phyloP scores from a whole-genome alignment of 53 echinoderm and acorn worm genomes.

The Echinometra lucunter region DNA sequence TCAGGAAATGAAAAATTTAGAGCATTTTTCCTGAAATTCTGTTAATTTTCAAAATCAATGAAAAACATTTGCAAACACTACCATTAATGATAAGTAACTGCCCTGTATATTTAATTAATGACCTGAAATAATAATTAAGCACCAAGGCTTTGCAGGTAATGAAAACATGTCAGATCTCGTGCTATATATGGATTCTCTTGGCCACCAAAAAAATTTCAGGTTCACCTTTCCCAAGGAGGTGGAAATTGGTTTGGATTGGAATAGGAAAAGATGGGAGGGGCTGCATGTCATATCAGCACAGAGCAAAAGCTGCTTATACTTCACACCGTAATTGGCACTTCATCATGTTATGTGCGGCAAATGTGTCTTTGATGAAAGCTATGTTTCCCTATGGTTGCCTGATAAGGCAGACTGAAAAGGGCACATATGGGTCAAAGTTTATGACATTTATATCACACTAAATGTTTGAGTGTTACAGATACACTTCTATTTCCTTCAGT shows the following conservation, averaged over 20 bases:
- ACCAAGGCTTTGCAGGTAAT: neutral
- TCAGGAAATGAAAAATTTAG: neutral
- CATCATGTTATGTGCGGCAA: constrained; percentile 13
- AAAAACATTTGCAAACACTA: neutral
- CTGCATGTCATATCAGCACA: constrained; percentile 30
- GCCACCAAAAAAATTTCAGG: neutral
- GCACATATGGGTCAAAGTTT: neutral
- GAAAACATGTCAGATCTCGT: neutral
- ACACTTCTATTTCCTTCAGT: neutral
- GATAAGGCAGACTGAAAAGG: constrained; percentile 29
- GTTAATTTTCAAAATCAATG: neutral
- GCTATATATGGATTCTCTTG: neutral
- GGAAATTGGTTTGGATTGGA: constrained; percentile 50
- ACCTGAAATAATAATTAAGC: neutral
- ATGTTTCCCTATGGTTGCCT: constrained; percentile 37
- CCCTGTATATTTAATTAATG: constrained; percentile 1
- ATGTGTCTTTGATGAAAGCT: constrained; percentile 26
- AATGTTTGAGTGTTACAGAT: neutral
- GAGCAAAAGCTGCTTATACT: constrained; percentile 13
- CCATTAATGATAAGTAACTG: neutral
- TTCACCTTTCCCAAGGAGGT: constrained; percentile 37
- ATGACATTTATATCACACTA: neutral
- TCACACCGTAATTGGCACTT: constrained; percentile 19
- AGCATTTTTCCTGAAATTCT: neutral
- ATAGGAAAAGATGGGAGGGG: constrained; percentile 45